These are phyloP conservation scores for Lasioglossum marginatum DNA, from an alignment of 2,888 invertebrate genomes.

Conservation along the genomic window DNA sequence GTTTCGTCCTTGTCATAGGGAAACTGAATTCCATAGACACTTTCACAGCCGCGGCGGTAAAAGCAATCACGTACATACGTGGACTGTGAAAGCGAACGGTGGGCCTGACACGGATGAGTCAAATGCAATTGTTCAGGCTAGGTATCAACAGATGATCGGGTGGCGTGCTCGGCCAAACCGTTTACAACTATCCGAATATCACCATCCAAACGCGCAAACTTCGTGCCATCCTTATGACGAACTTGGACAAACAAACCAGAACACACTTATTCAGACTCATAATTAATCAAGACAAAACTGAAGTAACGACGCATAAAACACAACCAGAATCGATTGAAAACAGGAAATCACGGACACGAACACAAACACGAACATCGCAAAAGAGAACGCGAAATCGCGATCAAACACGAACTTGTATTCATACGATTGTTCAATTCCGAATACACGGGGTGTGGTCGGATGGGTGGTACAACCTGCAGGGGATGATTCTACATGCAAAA, in stretches of 20 bases:
- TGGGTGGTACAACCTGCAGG: too few relatives aligned
- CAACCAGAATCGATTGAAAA: too few relatives aligned
- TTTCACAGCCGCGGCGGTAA: not conserved
- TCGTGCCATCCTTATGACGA: not conserved
- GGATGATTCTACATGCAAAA: too few relatives aligned
- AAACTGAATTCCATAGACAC: not conserved
- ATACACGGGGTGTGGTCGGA: too few relatives aligned
- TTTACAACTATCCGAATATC: not conserved
- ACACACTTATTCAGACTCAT: too few relatives aligned
- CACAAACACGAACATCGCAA: not conserved
- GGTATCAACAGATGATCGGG: not conserved
- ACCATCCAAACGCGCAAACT: not conserved
- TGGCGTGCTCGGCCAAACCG: not conserved
- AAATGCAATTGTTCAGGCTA: not conserved
- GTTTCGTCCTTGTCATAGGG: not conserved
- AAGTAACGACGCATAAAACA: too few relatives aligned
- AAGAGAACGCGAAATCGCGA: not conserved
- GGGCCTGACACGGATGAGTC: not conserved
- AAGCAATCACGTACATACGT: not conserved
- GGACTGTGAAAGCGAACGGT: not conserved
- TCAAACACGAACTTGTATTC: not conserved
- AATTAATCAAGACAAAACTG: too few relatives aligned
- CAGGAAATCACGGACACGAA: too few relatives aligned
- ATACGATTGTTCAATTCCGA: not conserved
- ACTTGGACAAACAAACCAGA: too few relatives aligned